Evolutionary conservation across 1,140 invertebrate species (phyloP), one percentile per base, ranked within the genome.

Genomic region (Danaus plexippus): DNA sequence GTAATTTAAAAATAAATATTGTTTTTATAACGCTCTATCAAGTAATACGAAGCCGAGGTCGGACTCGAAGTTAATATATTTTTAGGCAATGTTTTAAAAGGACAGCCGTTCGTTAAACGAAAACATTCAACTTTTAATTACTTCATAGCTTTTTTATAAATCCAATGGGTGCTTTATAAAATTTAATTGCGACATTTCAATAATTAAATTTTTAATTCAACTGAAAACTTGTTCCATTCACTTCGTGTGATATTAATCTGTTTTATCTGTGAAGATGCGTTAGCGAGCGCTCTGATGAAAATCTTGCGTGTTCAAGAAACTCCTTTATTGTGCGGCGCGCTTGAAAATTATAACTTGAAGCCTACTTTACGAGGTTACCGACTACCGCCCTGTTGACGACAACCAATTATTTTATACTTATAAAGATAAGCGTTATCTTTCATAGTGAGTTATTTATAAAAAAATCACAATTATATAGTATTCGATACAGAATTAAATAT

Each of bases 381-480:
- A 68, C 67, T 56, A 66, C 63, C 63, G 61, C 68, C 67, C 66
- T 61, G 58, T 49, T 63, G 51, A 62, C 43, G 49, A 63, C 13
- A 32, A 32, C 22, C 22, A 32, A 32, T 32, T 32, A 32, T 32
- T 32, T 32, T 32, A 32, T 32, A 32, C 22, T 32, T 32, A 32
- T 32, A 32, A 7, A 32, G 22, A 32, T 32, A 32, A 32, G 22
- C 22, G 5, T 32, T 32, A 32, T 32, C 22, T 32, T 32, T 32
- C 1, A 32, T 32, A 32, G 22, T 32, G 22, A 32, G 22, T 32
- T 32, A 32, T 32, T 32, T 32, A 32, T 32, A 32, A 32, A 15
- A n/a, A 32, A 32, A 32, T 32, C 22, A 32, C 22, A 7, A 32
- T 32, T 32, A 7, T 32, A 32, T 32, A 3, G 22, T 32, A 32